Percentiles rank a stretch among this genome's conserved stretches.
phyloP scores from a whole-genome alignment of 2,113 vertebrate species.

The Gymnocephalus cernua region DNA sequence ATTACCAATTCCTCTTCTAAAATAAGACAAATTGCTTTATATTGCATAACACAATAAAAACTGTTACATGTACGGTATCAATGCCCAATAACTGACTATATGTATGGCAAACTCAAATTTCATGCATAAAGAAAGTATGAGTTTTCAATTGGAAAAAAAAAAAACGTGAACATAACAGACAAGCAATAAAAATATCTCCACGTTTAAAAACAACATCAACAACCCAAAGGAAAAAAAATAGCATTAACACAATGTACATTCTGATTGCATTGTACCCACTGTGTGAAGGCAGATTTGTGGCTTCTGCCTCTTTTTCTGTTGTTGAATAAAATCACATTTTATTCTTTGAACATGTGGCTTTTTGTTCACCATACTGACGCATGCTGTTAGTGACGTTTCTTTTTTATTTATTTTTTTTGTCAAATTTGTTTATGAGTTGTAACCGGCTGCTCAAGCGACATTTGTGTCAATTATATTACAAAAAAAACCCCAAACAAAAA shows the following conservation, averaged over 20 bases:
- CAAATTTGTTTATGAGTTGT: not conserved
- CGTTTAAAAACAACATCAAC: conserved; percentile 77
- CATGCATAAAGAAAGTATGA: conserved; percentile 91
- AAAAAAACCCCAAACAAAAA: not conserved
- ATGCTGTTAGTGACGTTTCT: not conserved
- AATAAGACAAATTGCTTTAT: conserved; percentile 87
- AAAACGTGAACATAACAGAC: conserved; percentile 84
- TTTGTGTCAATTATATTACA: conserved; percentile 26
- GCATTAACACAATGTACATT: conserved; percentile 88
- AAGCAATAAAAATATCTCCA: conserved; percentile 84
- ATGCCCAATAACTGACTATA: conserved; percentile 93
- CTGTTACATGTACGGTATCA: conserved; percentile 91
- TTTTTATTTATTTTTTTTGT: not conserved
- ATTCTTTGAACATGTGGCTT: conserved; percentile 1
- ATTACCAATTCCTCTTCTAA: conserved; percentile 76
- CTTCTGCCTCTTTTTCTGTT: conserved; percentile 11
- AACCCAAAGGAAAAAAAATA: conserved; percentile 77
- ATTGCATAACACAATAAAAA: conserved; percentile 88
- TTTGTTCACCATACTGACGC: conserved; percentile 16
- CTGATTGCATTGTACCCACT: conserved; percentile 83
- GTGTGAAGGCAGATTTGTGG: conserved; percentile 56
- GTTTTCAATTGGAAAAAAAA: conserved; percentile 80
- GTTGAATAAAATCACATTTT: conserved; percentile 36
- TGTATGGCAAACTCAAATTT: conserved; percentile 89
- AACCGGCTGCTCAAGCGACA: not conserved